Conservation (phyloP, 2,888 invertebrate genomes). For the Eupithecia centaureata region DNA sequence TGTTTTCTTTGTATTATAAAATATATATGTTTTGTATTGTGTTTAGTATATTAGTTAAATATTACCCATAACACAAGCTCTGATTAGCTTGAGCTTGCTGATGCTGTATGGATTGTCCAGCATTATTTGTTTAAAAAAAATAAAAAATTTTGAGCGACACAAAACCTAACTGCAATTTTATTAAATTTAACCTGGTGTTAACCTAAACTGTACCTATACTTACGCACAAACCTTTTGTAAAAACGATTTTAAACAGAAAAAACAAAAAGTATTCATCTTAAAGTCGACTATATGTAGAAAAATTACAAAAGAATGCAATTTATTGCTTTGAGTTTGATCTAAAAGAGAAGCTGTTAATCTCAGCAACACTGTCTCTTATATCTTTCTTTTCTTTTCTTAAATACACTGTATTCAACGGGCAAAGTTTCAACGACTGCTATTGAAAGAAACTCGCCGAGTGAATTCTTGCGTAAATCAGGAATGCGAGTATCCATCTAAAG, state of each 20-base stretch:
- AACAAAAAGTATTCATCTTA: not conserved
- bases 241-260: not conserved
- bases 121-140: too few species aligned
- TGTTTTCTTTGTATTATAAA: too few species aligned
- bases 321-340: not conserved
- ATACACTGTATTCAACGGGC: constrained; percentile 50
- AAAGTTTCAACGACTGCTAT: constrained; percentile 66
- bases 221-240: not conserved
- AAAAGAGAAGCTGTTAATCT: constrained; percentile 11
- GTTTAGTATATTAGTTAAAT: too few species aligned
- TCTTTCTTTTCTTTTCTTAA: constrained; percentile 33
- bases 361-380: constrained; percentile 8
- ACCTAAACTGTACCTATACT: not conserved
- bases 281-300: not conserved
- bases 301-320: constrained; percentile 2
- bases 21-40: too few species aligned
- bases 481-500: constrained; percentile 61
- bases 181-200: not conserved
- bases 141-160: too few species aligned
- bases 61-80: too few species aligned
- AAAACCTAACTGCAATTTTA: not conserved
- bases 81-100: too few species aligned
- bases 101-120: too few species aligned
- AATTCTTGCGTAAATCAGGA: constrained; percentile 65
- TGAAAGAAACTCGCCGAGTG: constrained; percentile 63